Conservation (phyloP, 2,797 vertebrate species). For the Smutsia gigantea region DNA sequence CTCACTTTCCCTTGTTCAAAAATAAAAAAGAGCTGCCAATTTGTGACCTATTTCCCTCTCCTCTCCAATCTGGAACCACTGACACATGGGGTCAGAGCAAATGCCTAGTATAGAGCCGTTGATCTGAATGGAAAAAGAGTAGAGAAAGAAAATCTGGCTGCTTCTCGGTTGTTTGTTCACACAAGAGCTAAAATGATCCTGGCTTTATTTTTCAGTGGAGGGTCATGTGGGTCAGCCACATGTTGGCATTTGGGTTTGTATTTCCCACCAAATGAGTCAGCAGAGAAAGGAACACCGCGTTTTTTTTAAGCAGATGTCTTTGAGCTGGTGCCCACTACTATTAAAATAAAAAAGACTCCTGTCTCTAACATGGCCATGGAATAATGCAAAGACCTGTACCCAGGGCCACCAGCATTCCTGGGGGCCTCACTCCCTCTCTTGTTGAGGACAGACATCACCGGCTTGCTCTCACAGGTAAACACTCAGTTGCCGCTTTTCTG, state of each 20-base stretch:
- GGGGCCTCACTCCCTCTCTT: background rate
- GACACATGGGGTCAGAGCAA: rapidly evolving
- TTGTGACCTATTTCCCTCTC: background rate
- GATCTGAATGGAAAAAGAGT: background rate
- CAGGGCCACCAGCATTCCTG: background rate
- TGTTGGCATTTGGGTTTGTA: background rate
- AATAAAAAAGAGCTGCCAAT: background rate
- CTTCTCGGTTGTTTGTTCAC: background rate
- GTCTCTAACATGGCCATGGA: background rate
- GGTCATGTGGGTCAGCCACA: background rate
- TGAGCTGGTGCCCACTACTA: background rate
- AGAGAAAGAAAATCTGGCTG: background rate
- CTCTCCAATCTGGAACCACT: rapidly evolving
- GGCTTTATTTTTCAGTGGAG: background rate
- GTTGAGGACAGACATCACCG: rapidly evolving
- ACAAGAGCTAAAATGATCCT: background rate
- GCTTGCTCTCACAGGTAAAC: rapidly evolving
- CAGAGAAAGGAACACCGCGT: background rate
- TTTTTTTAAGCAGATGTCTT: background rate
- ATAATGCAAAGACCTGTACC: rapidly evolving
- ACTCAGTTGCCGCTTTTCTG: rapidly evolving
- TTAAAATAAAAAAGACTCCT: background rate
- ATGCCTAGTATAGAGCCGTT: rapidly evolving
- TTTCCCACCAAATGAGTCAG: conserved; percentile 31
- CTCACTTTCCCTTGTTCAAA: background rate